Conservation (phyloP, 1,140 invertebrate species). For the Rhizoglyphus robini region DNA sequence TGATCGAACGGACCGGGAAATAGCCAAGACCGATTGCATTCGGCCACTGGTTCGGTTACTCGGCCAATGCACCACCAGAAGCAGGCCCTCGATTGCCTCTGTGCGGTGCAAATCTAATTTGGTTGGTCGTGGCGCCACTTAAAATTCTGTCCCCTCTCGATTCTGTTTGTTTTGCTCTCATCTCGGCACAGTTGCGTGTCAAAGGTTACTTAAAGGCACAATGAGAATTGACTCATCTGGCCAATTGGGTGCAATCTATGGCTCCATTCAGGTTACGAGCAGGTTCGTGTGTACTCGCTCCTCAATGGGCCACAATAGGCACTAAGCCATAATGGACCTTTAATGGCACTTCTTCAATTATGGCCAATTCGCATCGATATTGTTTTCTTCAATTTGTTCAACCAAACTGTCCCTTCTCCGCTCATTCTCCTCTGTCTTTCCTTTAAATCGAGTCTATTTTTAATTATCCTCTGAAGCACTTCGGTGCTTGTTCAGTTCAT, state of each 20-base stretch:
- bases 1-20: not conserved
- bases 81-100: not conserved
- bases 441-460: not conserved
- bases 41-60: not conserved
- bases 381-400: not conserved
- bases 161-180: not conserved
- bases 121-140: not conserved
- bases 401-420: too few species aligned
- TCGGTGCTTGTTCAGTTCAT: not conserved
- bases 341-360: constrained; percentile 6
- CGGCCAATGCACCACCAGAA: too few species aligned
- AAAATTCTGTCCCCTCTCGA: not conserved
- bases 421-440: not conserved
- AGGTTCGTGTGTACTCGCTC: not conserved
- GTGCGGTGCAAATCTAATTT: not conserved
- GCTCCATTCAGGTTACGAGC: not conserved
- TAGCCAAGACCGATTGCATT: not conserved
- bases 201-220: not conserved
- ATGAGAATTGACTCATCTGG: constrained; percentile 10
- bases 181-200: not conserved
- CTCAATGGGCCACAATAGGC: not conserved
- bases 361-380: not conserved
- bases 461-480: not conserved
- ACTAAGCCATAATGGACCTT: constrained; percentile 10
- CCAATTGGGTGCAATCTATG: not conserved